Percentiles rank a stretch among this genome's conserved stretches.
Evolutionary conservation across 1,140 invertebrate species (phyloP).

Genomic region (Bombus waltoni): DNA sequence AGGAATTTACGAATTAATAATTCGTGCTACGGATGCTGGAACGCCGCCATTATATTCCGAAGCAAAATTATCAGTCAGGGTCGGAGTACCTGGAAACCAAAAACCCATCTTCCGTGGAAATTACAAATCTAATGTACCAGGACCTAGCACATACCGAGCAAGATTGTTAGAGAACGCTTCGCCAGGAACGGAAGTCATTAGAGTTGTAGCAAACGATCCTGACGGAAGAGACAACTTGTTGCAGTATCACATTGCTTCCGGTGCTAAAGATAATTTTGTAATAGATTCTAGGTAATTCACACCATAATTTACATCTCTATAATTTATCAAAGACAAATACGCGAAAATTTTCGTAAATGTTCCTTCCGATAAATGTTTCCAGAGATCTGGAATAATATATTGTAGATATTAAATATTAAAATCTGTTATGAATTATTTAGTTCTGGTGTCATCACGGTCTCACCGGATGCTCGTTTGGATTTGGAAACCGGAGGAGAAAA

Average conservation of each 20-base stretch:
- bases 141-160: slow-evolving; percentile 87
- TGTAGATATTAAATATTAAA: too few species aligned
- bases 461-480: slow-evolving; percentile 89
- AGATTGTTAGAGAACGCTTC: slow-evolving; percentile 88
- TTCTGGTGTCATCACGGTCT: slow-evolving; percentile 88
- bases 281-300: slow-evolving; percentile 86
- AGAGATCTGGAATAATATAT: neutral
- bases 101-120: slow-evolving; percentile 89
- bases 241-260: slow-evolving; percentile 88
- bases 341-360: neutral
- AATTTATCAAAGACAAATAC: neutral
- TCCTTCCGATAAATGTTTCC: neutral
- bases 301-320: slow-evolving; percentile 29
- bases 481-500: slow-evolving; percentile 86
- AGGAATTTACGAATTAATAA: slow-evolving; percentile 87
- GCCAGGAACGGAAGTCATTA: slow-evolving; percentile 87
- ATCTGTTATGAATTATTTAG: slow-evolving; percentile 75
- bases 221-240: slow-evolving; percentile 88
- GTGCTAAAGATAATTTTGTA: slow-evolving; percentile 91
- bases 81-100: slow-evolving; percentile 90
- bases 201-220: slow-evolving; percentile 88
- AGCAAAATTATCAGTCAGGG: slow-evolving; percentile 86
- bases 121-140: slow-evolving; percentile 83
- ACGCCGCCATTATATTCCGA: slow-evolving; percentile 86
- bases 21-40: slow-evolving; percentile 89